Conservation (phyloP, 92 coral and sea anemone species). For the Scolanthus callimorphus region DNA sequence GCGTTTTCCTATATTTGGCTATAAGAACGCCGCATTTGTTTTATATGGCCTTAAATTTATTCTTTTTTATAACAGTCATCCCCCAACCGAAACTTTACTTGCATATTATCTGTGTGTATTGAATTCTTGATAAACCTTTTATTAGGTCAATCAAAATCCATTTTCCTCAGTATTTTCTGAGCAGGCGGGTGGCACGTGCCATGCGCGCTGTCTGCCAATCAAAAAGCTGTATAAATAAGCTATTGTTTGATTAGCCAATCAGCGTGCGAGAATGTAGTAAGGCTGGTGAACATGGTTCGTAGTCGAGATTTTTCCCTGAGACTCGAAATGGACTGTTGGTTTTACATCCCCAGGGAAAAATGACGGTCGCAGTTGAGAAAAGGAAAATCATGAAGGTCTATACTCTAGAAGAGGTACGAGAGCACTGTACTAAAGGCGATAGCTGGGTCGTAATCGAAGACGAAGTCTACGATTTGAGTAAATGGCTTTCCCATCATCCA, state of each 20-base stretch:
- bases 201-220: too few relatives aligned
- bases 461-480: slow-evolving; percentile 84
- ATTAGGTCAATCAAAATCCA: too few relatives aligned
- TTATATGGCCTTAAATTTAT: too few relatives aligned
- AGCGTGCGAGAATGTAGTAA: background rate
- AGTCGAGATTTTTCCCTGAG: slow-evolving; percentile 1
- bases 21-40: too few relatives aligned
- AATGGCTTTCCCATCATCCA: slow-evolving; percentile 90
- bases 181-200: too few relatives aligned
- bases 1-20: too few relatives aligned
- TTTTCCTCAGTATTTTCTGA: too few relatives aligned
- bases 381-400: slow-evolving; percentile 31
- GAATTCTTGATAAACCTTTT: too few relatives aligned
- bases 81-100: too few relatives aligned
- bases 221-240: background rate
- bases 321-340: background rate
- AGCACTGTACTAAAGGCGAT: slow-evolving; percentile 74
- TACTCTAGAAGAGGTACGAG: slow-evolving; percentile 74
- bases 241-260: background rate
- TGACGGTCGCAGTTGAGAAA: slow-evolving; percentile 8
- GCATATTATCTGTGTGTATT: too few relatives aligned
- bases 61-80: too few relatives aligned
- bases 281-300: background rate
- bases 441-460: slow-evolving; percentile 87
- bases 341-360: background rate